Percentiles rank a stretch among this genome's conserved stretches.
Evolutionary conservation across 2,797 vertebrate species (phyloP).

Genomic region (Semotilus atromaculatus): DNA sequence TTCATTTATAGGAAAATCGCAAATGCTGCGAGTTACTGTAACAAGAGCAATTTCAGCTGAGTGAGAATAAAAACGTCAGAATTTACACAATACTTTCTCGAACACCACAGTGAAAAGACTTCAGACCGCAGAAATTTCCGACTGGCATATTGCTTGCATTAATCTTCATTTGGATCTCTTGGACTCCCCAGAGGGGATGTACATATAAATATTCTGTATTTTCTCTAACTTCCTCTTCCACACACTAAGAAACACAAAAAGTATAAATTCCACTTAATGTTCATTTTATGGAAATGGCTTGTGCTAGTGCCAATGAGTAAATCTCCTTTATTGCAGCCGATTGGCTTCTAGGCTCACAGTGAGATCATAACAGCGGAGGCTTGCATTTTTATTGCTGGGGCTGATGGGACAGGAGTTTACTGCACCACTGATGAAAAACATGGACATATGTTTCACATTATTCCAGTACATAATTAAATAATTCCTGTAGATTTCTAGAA

Average conservation of each 20-base stretch:
- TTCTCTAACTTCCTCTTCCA: conserved; percentile 17
- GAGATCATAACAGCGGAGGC: conserved; percentile 45
- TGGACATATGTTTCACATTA: conserved; percentile 29
- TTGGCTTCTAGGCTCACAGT: conserved; percentile 44
- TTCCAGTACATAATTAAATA: conserved; percentile 11
- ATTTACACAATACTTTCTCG: neutral
- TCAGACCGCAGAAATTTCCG: conserved; percentile 14
- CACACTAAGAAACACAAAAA: conserved; percentile 26
- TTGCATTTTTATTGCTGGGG: conserved; percentile 38
- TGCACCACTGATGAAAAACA: conserved; percentile 14
- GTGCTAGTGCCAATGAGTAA: conserved; percentile 45
- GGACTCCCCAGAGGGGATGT: conserved; percentile 24
- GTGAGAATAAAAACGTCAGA: conserved; percentile 18
- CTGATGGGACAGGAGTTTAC: conserved; percentile 32
- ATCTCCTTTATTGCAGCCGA: conserved; percentile 50
- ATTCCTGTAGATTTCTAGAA: conserved; percentile 9
- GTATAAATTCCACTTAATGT: conserved; percentile 41
- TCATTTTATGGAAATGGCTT: conserved; percentile 52
- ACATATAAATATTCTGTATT: conserved; percentile 17
- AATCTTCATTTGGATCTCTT: conserved; percentile 41
- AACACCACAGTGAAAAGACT: neutral
- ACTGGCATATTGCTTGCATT: conserved; percentile 37
- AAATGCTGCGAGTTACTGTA: conserved; percentile 6
- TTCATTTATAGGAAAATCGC: neutral
- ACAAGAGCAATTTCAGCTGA: conserved; percentile 8